Conservation (phyloP, 2,797 vertebrate species). For the Sebastolobus alascanus region DNA sequence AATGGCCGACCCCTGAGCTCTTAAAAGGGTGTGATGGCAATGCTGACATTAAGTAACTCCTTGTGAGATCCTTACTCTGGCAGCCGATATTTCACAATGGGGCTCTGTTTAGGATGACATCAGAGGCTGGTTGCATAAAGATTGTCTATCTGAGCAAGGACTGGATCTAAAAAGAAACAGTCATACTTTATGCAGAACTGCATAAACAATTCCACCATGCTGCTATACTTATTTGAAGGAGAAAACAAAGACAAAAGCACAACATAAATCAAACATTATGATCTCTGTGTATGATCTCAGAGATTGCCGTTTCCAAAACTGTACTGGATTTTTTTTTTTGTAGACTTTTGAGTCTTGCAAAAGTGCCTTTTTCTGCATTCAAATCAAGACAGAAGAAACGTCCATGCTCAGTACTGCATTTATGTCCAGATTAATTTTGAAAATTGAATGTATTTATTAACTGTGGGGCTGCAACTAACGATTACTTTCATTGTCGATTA, state of each 20-base stretch:
- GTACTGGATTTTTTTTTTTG: not conserved
- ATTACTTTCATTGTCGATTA: no score
- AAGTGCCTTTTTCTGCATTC: not conserved
- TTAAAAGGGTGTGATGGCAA: conserved; percentile 38
- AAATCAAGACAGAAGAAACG: not conserved
- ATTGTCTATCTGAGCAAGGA: not conserved
- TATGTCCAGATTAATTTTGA: not conserved
- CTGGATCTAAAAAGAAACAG: not conserved
- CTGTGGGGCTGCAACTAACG: no score
- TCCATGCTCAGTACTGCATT: not conserved
- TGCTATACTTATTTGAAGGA: not conserved
- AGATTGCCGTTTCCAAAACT: not conserved
- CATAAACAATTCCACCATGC: not conserved
- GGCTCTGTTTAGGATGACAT: conserved; percentile 22
- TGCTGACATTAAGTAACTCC: conserved; percentile 4
- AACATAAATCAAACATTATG: not conserved
- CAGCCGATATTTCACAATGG: conserved; percentile 9
- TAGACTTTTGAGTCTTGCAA: not conserved
- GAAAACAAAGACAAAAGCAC: conserved; percentile 2
- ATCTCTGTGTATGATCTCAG: not conserved
- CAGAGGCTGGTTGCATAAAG: conserved; percentile 12
- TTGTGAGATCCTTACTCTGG: conserved; percentile 7
- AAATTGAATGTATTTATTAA: not conserved
- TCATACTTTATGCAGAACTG: not conserved
- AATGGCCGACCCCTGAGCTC: conserved; percentile 19